Conservation (phyloP, 2,797 vertebrate species). For the Hybognathus amarus region DNA sequence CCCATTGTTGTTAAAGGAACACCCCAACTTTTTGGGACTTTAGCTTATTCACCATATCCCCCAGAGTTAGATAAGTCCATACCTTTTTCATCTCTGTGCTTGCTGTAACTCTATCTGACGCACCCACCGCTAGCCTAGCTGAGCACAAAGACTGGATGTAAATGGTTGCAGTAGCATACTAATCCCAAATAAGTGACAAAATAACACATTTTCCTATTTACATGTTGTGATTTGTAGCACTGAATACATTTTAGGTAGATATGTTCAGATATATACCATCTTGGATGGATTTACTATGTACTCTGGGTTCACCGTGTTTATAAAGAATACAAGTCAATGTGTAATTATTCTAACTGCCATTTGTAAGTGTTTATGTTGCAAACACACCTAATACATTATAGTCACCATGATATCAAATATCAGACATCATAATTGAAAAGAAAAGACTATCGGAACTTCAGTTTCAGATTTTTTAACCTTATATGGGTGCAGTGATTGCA, state of each 20-base stretch:
- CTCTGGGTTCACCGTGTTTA: not conserved
- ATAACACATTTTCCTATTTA: no score
- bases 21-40: no score
- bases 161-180: no score
- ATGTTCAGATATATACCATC: not conserved
- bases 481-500: not conserved
- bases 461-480: not conserved
- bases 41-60: no score
- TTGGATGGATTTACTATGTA: not conserved
- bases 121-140: no score
- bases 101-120: no score
- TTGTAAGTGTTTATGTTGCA: not conserved
- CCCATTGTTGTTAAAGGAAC: not conserved
- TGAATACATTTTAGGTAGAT: no score
- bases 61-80: no score
- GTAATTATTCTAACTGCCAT: not conserved
- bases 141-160: no score
- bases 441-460: not conserved
- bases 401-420: not conserved
- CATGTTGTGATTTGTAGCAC: no score
- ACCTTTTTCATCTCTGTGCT: no score
- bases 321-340: not conserved
- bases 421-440: not conserved
- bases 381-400: not conserved
- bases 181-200: no score